A percentile compares a stretch with the other conserved stretches of the same genome.
These are phyloP conservation scores for Setophaga kirtlandii DNA, from an alignment of 2,113 vertebrate species.

Conservation along the genomic window DNA sequence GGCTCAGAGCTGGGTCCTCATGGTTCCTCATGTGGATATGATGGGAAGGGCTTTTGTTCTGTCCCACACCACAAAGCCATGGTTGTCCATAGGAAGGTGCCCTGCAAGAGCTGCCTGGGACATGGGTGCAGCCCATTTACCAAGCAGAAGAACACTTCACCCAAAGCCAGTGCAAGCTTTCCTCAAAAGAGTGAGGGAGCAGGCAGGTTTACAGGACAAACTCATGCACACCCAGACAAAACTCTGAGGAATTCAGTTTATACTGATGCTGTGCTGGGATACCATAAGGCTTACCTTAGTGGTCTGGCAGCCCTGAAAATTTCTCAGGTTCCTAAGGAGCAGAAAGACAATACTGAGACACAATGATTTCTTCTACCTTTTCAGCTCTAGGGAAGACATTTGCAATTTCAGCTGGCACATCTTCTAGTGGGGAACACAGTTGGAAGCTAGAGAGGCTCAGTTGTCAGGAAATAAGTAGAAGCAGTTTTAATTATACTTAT, in stretches of 20 bases:
- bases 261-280: neutral
- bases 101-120: neutral
- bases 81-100: neutral
- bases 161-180: neutral
- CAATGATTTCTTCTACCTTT: neutral
- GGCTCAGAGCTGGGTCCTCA: neutral
- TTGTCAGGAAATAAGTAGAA: constrained; percentile 2
- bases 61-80: neutral
- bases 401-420: neutral
- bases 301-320: neutral
- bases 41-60: rapidly evolving
- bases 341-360: neutral
- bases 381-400: neutral
- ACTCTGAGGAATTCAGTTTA: neutral
- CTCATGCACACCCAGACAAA: neutral
- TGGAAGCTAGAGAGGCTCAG: neutral
- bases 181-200: neutral
- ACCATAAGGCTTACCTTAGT: neutral
- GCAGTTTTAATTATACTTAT: neutral
- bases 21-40: rapidly evolving
- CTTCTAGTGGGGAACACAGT: neutral
- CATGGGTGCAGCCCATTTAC: rapidly evolving
- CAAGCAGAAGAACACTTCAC: neutral
- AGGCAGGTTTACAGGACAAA: neutral
- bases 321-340: neutral